Evolutionary conservation across 2,888 invertebrate genomes (phyloP).

Genomic region (Cecidostiba fungosa): DNA sequence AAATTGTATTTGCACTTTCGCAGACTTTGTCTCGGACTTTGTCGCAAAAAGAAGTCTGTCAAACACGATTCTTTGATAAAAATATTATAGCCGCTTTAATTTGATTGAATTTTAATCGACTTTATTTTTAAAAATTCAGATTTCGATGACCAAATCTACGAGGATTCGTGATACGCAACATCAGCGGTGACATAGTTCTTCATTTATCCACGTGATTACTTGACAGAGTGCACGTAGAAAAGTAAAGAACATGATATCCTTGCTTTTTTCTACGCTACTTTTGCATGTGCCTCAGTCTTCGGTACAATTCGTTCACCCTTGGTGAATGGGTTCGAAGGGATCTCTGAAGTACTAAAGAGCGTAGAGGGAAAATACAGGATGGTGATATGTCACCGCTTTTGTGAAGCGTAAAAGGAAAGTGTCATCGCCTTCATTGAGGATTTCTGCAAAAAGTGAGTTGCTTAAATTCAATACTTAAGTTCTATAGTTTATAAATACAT

Average conservation of each 20-base stretch:
- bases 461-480: no score
- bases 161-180: background rate
- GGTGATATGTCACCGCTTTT: background rate
- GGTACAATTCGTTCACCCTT: background rate
- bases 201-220: background rate
- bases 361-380: background rate
- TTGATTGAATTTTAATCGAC: background rate
- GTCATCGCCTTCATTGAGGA: no score
- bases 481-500: no score
- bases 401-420: background rate
- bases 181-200: background rate
- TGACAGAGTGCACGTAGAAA: background rate
- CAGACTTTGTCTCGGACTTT: background rate
- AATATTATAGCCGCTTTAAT: background rate
- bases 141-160: no score
- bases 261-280: background rate
- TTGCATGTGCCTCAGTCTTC: background rate
- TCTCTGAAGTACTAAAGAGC: background rate
- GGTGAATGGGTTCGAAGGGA: background rate
- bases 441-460: no score
- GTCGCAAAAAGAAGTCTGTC: background rate
- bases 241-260: background rate
- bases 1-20: slow-evolving; percentile 17
- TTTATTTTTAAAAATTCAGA: no score
- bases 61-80: background rate